A percentile compares a stretch with the other conserved stretches of the same genome.
Conservation (phyloP, 2,797 vertebrate genomes). For the Heteromormyrus szaboi region DNA sequence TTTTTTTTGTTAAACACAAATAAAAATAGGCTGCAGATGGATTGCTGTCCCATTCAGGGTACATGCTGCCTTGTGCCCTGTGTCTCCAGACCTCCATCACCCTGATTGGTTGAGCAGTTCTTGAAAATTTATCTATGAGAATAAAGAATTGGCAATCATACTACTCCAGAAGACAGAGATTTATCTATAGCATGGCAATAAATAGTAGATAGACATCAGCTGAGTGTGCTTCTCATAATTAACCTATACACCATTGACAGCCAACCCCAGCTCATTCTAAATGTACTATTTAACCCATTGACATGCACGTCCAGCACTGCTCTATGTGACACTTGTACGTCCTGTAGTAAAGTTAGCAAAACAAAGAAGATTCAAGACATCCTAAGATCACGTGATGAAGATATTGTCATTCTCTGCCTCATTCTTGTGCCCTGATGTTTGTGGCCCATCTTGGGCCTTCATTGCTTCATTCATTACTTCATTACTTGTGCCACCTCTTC, state of each 20-base stretch:
- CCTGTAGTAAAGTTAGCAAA: background rate
- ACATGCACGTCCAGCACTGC: background rate
- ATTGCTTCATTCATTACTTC: background rate
- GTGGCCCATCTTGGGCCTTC: background rate
- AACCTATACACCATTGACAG: background rate
- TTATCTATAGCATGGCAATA: background rate
- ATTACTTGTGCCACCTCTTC: background rate
- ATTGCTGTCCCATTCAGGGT: background rate
- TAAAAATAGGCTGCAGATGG: constrained; percentile 1
- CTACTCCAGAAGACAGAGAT: background rate
- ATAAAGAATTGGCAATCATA: background rate
- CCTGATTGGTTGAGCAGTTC: constrained; percentile 1
- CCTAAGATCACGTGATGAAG: background rate
- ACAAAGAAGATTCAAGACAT: background rate
- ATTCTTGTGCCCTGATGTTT: background rate
- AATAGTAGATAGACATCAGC: background rate
- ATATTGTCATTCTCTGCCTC: background rate
- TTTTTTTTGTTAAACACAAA: background rate
- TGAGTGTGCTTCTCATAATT: background rate
- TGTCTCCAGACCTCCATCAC: background rate
- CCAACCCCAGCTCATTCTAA: background rate
- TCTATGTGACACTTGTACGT: no score
- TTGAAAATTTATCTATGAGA: background rate
- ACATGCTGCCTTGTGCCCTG: background rate
- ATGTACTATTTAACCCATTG: background rate